Conservation (phyloP, 2,113 vertebrate genomes). For the Phocoena phocoena region DNA sequence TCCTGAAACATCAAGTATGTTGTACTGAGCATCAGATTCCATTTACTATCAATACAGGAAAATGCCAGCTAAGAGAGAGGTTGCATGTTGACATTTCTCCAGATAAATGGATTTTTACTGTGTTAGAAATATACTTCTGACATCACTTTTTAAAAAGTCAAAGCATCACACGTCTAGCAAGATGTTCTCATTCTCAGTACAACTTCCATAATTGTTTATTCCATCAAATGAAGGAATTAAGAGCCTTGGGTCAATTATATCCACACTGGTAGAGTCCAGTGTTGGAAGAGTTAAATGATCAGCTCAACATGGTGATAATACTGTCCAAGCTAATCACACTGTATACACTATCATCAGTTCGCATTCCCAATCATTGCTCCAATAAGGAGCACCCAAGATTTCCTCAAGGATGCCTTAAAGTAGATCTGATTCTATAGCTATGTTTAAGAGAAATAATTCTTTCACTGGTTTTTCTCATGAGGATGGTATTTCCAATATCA, state of each 20-base stretch:
- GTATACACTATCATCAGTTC: neutral
- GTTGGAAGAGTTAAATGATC: neutral
- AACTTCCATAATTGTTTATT: neutral
- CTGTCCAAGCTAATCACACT: neutral
- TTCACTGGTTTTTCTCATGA: neutral
- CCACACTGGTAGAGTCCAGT: neutral
- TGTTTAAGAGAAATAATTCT: neutral
- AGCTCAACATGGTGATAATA: neutral
- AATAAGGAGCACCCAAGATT: neutral
- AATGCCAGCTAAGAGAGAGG: neutral
- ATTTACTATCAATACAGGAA: neutral
- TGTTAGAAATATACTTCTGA: slow-evolving; percentile 18
- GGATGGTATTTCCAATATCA: neutral
- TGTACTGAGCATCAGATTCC: neutral
- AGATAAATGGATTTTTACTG: neutral
- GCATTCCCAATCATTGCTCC: neutral
- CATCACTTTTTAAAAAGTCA: neutral
- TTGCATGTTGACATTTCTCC: neutral
- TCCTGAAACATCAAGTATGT: neutral
- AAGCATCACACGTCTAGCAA: neutral
- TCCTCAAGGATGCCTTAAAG: neutral
- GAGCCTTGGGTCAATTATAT: neutral
- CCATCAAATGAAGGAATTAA: neutral
- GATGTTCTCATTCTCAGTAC: neutral
- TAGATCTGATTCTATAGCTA: neutral